Conservation (phyloP, 1,140 invertebrate genomes). For the Aporrectodea caliginosa region DNA sequence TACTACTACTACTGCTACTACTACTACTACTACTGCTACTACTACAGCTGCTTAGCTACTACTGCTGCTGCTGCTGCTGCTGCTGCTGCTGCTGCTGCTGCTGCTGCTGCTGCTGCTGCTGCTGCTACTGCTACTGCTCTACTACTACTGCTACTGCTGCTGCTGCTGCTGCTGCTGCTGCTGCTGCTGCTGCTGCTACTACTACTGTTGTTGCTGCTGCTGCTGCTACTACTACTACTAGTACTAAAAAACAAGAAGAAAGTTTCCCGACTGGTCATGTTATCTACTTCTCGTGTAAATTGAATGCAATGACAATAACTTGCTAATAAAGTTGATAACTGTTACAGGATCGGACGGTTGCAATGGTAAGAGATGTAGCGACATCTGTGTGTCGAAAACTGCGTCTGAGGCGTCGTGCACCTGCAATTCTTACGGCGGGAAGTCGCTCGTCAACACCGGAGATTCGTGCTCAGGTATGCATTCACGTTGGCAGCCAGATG, state of each 20-base stretch:
- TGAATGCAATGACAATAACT: too few relatives aligned
- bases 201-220: background rate
- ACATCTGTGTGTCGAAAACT: background rate
- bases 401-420: background rate
- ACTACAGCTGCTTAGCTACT: constrained; percentile 10
- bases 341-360: constrained; percentile 1
- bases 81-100: constrained; percentile 28
- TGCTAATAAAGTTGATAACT: too few relatives aligned
- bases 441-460: too few relatives aligned
- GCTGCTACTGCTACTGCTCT: constrained; percentile 1
- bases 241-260: too few relatives aligned
- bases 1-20: constrained; percentile 18
- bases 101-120: constrained; percentile 3
- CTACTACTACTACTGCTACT: constrained; percentile 32
- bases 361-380: background rate
- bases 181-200: background rate
- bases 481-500: too few relatives aligned
- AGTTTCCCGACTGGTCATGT: too few relatives aligned
- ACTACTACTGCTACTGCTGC: background rate
- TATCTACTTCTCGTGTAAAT: too few relatives aligned
- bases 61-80: constrained; percentile 31
- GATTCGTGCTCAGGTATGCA: too few relatives aligned
- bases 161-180: background rate
- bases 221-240: background rate
- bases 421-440: constrained; percentile 11